A percentile compares a stretch with the other conserved stretches of the same genome.
phyloP scores from a whole-genome alignment of 2,888 invertebrate genomes.

The Melanotus villosus region DNA sequence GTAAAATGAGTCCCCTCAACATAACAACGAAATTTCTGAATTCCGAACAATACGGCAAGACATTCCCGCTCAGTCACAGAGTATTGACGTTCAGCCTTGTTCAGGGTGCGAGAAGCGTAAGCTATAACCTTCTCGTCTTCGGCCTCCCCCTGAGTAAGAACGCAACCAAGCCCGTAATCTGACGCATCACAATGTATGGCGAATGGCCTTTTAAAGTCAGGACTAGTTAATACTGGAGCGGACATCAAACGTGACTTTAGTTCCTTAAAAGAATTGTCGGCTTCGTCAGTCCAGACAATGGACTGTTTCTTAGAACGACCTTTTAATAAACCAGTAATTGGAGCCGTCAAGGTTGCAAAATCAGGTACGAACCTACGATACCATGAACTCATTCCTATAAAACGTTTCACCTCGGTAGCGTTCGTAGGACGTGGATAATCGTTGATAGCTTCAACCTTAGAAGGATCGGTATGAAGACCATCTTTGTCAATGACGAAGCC shows the following conservation, averaged over 20 bases:
- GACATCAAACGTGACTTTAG: constrained; percentile 53
- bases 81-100: constrained; percentile 38
- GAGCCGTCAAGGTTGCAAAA: constrained; percentile 53
- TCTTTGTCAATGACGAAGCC: constrained; percentile 44
- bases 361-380: too few species aligned
- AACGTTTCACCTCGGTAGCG: too few species aligned
- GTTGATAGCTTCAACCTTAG: constrained; percentile 42
- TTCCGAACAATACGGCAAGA: constrained; percentile 37
- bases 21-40: constrained; percentile 38
- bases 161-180: too few species aligned
- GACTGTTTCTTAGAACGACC: constrained; percentile 44
- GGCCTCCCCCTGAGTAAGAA: constrained; percentile 10
- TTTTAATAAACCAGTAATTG: constrained; percentile 51
- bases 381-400: too few species aligned
- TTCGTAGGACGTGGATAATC: constrained; percentile 47
- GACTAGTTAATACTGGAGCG: constrained; percentile 50
- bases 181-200: constrained; percentile 56
- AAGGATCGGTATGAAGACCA: constrained; percentile 46
- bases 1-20: constrained; percentile 47
- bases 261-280: constrained; percentile 49
- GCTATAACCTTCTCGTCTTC: constrained; percentile 29
- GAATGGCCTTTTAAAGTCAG: constrained; percentile 54
- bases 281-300: constrained; percentile 51
- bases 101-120: constrained; percentile 36
- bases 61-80: constrained; percentile 38